Evolutionary conservation across 2,113 vertebrate species (phyloP), one percentile per base, ranked within the genome.

Genomic region (Trinectes maculatus): DNA sequence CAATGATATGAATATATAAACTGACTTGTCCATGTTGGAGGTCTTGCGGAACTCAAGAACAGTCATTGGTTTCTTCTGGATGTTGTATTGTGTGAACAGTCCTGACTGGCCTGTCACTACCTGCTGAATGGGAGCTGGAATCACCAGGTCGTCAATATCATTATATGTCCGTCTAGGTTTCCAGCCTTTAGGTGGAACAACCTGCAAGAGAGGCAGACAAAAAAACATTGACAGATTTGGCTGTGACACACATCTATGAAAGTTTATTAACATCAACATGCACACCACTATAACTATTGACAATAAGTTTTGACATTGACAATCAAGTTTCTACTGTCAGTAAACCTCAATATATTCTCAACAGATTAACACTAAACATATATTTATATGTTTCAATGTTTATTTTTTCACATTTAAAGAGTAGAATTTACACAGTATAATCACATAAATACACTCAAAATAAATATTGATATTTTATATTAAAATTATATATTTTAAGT

Each of bases 11-110:
- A 42, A 5, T 18, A 18, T 7, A 12, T 18, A 19, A 28, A 84
- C 94, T 79, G 87, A 99, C 98, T 98, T 99, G 67, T 98, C 96
- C 58, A 93, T 94, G 72, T 96, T 96, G 37, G 98, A 95, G 44
- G 94, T 95, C 64, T 95, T 95, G 28, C 96, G 90, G 83, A 99
- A 99, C 83, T 98, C 96, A 0, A 94, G 92, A 21, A 99, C 94
- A 0, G 94, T 96, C 96, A 98, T 98, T 39, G 98, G 95, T 83
- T 98, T 99, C 92, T 99, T 99, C 91, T 99, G 98, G 77, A 99
- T 99, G 91, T 99, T 99, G 87, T 99, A 99, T 85, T 98, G 98
- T 0, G 97, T 99, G 74, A 99, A 99, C 51, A 99, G 93, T n/a
- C 97, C 97, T 0, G 97, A 98, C 88, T 98, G 96, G 8, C 97